Evolutionary conservation across 2,113 vertebrate genomes (phyloP).

Genomic region (Sander vitreus): DNA sequence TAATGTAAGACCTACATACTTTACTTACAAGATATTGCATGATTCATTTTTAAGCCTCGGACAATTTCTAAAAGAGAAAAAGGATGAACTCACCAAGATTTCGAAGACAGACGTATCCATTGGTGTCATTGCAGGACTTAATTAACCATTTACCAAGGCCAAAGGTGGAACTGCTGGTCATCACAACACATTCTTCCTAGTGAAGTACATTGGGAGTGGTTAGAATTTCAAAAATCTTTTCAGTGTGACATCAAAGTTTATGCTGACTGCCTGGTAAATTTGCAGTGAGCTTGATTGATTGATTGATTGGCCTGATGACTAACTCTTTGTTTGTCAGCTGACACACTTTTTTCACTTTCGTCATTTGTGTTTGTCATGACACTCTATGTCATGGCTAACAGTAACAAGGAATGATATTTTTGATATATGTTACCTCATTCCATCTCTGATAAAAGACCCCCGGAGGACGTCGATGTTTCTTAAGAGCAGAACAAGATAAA

Average conservation of each 20-base stretch:
- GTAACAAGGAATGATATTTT: neutral
- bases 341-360: too few species aligned
- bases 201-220: neutral
- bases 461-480: constrained; percentile 50
- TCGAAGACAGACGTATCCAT: constrained; percentile 88
- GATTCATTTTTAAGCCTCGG: neutral
- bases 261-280: neutral
- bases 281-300: neutral
- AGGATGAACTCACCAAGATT: constrained; percentile 80
- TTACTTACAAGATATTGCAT: neutral
- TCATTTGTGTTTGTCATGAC: neutral
- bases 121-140: constrained; percentile 83
- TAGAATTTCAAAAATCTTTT: neutral
- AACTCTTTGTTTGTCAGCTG: neutral
- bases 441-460: constrained; percentile 73
- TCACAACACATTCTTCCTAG: constrained; percentile 87
- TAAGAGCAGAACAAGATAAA: constrained; percentile 13
- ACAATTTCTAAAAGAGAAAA: neutral
- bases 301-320: neutral
- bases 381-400: neutral
- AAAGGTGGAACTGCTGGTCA: constrained; percentile 71
- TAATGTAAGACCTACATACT: neutral
- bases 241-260: neutral
- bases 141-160: constrained; percentile 88
- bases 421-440: constrained; percentile 70